Evolutionary conservation across 1,140 invertebrate genomes (phyloP).

Genomic region (Cydia pomonella): DNA sequence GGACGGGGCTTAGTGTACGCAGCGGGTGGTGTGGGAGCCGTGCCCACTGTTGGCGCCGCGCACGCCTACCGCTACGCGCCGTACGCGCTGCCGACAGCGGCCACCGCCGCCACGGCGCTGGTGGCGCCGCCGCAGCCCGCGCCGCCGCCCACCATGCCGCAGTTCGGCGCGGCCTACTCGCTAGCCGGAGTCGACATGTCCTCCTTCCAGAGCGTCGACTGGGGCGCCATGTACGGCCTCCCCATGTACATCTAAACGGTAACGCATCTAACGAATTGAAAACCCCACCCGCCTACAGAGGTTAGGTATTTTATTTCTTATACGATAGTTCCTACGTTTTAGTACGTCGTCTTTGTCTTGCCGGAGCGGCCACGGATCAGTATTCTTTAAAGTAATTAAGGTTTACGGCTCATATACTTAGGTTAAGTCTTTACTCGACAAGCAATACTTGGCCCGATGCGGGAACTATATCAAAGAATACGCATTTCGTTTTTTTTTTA

Average conservation of each 20-base stretch:
- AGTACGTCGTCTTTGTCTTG: conserved; percentile 48
- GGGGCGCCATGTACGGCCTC: conserved; percentile 94
- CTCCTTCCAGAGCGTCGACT: conserved; percentile 94
- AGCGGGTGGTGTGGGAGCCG: conserved; percentile 73
- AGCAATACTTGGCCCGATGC: conserved; percentile 54
- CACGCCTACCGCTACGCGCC: conserved; percentile 87
- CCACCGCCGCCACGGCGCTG: conserved; percentile 74
- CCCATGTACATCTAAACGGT: conserved; percentile 91
- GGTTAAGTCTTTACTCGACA: conserved; percentile 49
- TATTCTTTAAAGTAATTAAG: conserved; percentile 48
- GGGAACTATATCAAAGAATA: conserved; percentile 54
- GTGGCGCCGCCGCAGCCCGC: conserved; percentile 80
- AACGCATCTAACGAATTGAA: conserved; percentile 20
- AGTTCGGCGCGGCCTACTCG: conserved; percentile 89
- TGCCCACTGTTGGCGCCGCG: conserved; percentile 58
- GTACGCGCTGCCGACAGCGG: conserved; percentile 79
- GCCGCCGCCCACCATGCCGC: conserved; percentile 81
- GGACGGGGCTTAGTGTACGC: conserved; percentile 64
- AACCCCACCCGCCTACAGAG: conserved; percentile 48
- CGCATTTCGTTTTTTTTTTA: conserved; percentile 55
- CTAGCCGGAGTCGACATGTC: conserved; percentile 94
- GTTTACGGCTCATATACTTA: conserved; percentile 49
- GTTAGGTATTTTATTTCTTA: conserved; percentile 53
- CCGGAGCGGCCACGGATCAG: conserved; percentile 42
- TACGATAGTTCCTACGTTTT: conserved; percentile 66